phyloP scores from a whole-genome alignment of 1,140 invertebrate species.

The Drosophila saltans region DNA sequence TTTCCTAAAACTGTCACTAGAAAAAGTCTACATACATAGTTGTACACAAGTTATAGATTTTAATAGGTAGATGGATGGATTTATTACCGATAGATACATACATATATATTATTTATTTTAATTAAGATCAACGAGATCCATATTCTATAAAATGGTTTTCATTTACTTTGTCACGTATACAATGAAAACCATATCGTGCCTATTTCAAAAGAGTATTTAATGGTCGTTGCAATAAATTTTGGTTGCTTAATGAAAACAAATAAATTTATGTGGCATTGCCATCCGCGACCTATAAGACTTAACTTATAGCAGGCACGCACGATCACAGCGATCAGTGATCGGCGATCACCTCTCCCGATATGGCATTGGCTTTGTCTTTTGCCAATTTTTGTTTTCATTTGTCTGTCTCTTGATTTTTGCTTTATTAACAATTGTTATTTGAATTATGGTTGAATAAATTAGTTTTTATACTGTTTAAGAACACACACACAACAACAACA shows the following conservation, averaged over 20 bases:
- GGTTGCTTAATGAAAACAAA: conserved; percentile 75
- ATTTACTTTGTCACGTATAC: too few relatives aligned
- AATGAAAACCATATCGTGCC: background rate
- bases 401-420: conserved; percentile 37
- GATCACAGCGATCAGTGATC: conserved; percentile 43
- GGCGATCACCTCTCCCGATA: conserved; percentile 34
- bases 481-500: background rate
- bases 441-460: conserved; percentile 78
- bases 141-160: too few relatives aligned
- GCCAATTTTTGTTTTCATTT: conserved; percentile 69
- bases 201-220: conserved; percentile 6
- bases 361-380: conserved; percentile 57
- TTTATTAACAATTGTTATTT: conserved; percentile 57
- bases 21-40: too few relatives aligned
- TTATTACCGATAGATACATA: too few relatives aligned
- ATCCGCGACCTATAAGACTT: conserved; percentile 32
- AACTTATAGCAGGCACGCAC: conserved; percentile 62
- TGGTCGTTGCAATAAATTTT: conserved; percentile 16
- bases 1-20: too few relatives aligned
- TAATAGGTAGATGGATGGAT: too few relatives aligned
- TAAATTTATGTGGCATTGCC: conserved; percentile 67
- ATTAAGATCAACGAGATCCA: too few relatives aligned
- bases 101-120: too few relatives aligned
- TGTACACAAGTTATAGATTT: too few relatives aligned
- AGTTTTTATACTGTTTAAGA: conserved; percentile 63